Evolutionary conservation across 2,888 invertebrate species (phyloP).

Genomic region (Macrosoma leucophasiata): DNA sequence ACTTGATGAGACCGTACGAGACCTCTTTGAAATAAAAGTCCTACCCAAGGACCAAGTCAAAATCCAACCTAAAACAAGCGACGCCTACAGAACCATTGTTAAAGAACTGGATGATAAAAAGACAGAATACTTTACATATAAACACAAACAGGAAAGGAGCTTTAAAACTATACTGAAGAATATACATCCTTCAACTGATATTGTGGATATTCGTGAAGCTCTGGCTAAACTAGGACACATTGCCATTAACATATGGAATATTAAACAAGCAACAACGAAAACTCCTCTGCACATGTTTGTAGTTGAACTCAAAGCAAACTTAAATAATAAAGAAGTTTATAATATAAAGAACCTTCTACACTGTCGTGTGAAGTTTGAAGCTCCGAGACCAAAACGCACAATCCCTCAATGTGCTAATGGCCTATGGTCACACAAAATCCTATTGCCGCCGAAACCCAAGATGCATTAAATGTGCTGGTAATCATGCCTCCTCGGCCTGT

Average conservation of each 20-base stretch:
- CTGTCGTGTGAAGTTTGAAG: not conserved
- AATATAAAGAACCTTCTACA: constrained; percentile 5
- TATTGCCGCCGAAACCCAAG: constrained; percentile 4
- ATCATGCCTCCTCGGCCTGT: not conserved
- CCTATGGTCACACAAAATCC: constrained; percentile 5
- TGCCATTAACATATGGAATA: constrained; percentile 20
- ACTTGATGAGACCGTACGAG: too few species aligned
- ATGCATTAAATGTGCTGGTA: constrained; percentile 5
- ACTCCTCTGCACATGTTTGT: constrained; percentile 17
- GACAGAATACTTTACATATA: constrained; percentile 18
- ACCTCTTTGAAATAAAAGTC: too few species aligned
- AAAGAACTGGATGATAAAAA: constrained; percentile 15
- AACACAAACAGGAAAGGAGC: constrained; percentile 16
- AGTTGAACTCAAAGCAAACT: constrained; percentile 11
- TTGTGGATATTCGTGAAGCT: constrained; percentile 13
- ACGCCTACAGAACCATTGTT: too few species aligned
- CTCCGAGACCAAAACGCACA: too few species aligned
- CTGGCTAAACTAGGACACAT: constrained; percentile 13
- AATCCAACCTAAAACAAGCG: too few species aligned
- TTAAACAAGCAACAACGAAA: constrained; percentile 16
- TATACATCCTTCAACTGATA: constrained; percentile 20
- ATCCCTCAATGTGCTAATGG: not conserved
- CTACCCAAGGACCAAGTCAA: too few species aligned
- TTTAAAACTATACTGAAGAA: constrained; percentile 22
- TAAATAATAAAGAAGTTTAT: constrained; percentile 15